phyloP scores from a whole-genome alignment of 1,140 invertebrate genomes.

The Rhagoletis zephyria region DNA sequence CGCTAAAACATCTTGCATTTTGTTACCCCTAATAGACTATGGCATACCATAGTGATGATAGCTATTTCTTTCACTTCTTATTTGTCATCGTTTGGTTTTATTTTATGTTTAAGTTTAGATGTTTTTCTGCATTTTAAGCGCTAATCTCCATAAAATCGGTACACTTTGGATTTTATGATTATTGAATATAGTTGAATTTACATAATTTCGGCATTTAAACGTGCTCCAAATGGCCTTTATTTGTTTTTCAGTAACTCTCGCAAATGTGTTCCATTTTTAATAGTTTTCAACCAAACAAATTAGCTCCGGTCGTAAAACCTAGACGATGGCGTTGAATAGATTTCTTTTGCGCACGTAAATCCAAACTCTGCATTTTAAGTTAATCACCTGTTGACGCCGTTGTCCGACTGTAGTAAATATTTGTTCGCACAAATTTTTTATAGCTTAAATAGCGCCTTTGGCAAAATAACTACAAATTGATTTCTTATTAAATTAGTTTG shows the following conservation, averaged over 20 bases:
- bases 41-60: background rate
- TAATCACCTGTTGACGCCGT: background rate
- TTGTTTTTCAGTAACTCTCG: background rate
- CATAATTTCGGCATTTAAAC: slow-evolving; percentile 41
- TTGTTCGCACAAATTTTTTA: slow-evolving; percentile 38
- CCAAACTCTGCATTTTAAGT: background rate
- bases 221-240: slow-evolving; percentile 21
- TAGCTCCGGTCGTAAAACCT: background rate
- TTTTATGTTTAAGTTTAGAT: background rate
- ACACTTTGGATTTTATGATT: slow-evolving; percentile 26
- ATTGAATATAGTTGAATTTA: background rate
- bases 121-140: background rate
- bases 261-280: slow-evolving; percentile 37
- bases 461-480: slow-evolving; percentile 48
- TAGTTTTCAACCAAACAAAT: slow-evolving; percentile 5
- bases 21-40: background rate
- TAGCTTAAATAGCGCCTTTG: slow-evolving; percentile 17
- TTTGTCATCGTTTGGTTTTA: background rate
- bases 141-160: slow-evolving; percentile 1
- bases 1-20: slow-evolving; percentile 3
- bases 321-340: background rate
- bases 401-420: slow-evolving; percentile 14
- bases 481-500: slow-evolving; percentile 37
- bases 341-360: background rate
- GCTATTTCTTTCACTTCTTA: background rate